These are phyloP conservation scores for Eublepharis macularius DNA, from an alignment of 2,113 vertebrate species.

Conservation along the genomic window DNA sequence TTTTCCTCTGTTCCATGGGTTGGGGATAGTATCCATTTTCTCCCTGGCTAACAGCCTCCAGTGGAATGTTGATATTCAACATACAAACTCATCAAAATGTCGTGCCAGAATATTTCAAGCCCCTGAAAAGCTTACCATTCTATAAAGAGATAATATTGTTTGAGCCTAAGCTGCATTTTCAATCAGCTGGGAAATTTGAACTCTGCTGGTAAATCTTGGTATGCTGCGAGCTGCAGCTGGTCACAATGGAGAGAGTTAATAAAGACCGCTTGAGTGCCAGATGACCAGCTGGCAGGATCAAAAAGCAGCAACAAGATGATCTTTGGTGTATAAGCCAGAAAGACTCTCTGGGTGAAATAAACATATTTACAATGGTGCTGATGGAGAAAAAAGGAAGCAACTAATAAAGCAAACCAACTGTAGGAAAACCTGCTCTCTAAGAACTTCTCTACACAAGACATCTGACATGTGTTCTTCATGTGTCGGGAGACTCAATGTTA, in stretches of 20 bases:
- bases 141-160: background rate
- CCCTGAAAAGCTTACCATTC: background rate
- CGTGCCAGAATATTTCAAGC: background rate
- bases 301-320: background rate
- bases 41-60: background rate
- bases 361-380: background rate
- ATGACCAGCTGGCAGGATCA: background rate
- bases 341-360: rapidly evolving
- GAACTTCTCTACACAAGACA: too few relatives aligned
- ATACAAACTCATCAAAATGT: background rate
- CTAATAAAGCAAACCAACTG: background rate
- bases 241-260: background rate
- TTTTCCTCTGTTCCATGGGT: background rate
- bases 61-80: background rate
- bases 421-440: background rate
- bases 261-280: background rate
- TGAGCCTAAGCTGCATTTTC: background rate
- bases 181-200: background rate
- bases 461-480: too few relatives aligned
- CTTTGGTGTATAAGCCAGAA: background rate
- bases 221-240: background rate
- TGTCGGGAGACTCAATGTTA: too few relatives aligned
- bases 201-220: background rate
- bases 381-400: rapidly evolving
- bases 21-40: background rate